Base-by-base conservation (phyloP, 2,113 vertebrate species). In the Lagopus muta region DNA sequence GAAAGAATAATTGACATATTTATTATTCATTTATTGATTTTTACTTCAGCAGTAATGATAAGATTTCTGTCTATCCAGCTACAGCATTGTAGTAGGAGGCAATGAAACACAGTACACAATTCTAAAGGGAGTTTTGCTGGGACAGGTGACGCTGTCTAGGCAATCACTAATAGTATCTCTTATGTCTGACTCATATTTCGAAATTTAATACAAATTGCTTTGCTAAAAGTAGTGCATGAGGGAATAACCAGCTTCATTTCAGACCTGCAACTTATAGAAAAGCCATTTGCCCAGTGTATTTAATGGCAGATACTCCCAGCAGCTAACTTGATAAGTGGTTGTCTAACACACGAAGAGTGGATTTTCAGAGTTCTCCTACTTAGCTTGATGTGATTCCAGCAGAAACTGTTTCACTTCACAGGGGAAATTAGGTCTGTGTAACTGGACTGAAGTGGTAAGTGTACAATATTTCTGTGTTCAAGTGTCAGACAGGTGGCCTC, bases 171-270 rank as follows among this genome's bases (percentile, higher is more conserved):
- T 70, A 94, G 28, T 88, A 67, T 45, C 34, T 86, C 66, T 92
- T 92, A 54, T 57, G 38, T 94, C 61, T 96, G 83, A 91, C 85
- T 71, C 48, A 55, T 89, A 89, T 92, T 93, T 70, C 88, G 69
- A 72, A 93, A 86, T 95, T 79, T 85, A 30, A 87, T 89, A 67
- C 92, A 95, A 93, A 94, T 96, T 15, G 32, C 13, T 1, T 58
- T 79, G 52, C 50, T 91, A 94, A 84, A 66, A 96, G 73, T 60
- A 86, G 72, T 38, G 36, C 71, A 84, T 43, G 79, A 86, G 80
- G 83, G 61, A 96, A 81, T 97, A 95, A 86, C 62, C 89, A 79
- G 43, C 73, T 95, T 32, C 42, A 76, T 71, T 91, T 71, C 81
- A 89, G 82, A 82, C 61, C 90, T 89, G 81, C 78, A 92, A 88